These are phyloP conservation scores for Eumacrocentrus americanus DNA, from an alignment of 2,888 invertebrate species.

Conservation along the genomic window DNA sequence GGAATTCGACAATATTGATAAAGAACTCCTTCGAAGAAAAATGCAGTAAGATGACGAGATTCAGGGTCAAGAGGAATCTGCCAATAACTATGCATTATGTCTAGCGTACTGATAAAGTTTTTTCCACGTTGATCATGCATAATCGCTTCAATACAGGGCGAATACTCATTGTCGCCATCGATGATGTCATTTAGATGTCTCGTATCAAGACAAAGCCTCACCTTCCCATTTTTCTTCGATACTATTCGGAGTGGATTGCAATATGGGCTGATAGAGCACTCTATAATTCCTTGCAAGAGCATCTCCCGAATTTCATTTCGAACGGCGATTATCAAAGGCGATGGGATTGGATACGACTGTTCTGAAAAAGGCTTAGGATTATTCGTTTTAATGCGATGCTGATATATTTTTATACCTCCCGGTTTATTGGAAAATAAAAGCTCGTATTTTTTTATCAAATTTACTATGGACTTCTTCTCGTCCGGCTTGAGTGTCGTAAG, in stretches of 20 bases:
- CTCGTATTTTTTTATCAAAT: too few species aligned
- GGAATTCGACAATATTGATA: slow-evolving; percentile 41
- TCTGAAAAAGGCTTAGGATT: slow-evolving; percentile 36
- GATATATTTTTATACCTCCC: slow-evolving; percentile 38
- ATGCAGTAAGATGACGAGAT: slow-evolving; percentile 32
- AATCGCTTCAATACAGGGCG: slow-evolving; percentile 30
- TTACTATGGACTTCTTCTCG: too few species aligned
- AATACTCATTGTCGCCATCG: slow-evolving; percentile 41
- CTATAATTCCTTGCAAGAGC: slow-evolving; percentile 42
- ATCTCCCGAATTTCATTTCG: slow-evolving; percentile 41
- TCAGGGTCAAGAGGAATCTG: slow-evolving; percentile 30
- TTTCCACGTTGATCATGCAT: slow-evolving; percentile 33
- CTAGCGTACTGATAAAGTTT: too few species aligned
- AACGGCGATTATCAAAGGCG: slow-evolving; percentile 40
- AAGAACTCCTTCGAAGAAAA: slow-evolving; percentile 28
- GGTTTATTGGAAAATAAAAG: slow-evolving; percentile 40
- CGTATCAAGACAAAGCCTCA: slow-evolving; percentile 48
- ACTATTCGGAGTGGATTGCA: slow-evolving; percentile 47
- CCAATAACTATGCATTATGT: slow-evolving; percentile 38
- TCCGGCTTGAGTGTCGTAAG: too few species aligned
- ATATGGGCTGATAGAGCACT: slow-evolving; percentile 41
- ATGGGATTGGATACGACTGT: slow-evolving; percentile 46
- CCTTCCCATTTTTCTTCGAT: slow-evolving; percentile 42
- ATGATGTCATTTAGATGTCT: slow-evolving; percentile 43
- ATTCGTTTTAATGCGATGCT: slow-evolving; percentile 40